Percentiles rank a stretch among this genome's conserved stretches.
Evolutionary conservation across 2,113 vertebrate genomes (phyloP).

Genomic region (Petroica traversi): DNA sequence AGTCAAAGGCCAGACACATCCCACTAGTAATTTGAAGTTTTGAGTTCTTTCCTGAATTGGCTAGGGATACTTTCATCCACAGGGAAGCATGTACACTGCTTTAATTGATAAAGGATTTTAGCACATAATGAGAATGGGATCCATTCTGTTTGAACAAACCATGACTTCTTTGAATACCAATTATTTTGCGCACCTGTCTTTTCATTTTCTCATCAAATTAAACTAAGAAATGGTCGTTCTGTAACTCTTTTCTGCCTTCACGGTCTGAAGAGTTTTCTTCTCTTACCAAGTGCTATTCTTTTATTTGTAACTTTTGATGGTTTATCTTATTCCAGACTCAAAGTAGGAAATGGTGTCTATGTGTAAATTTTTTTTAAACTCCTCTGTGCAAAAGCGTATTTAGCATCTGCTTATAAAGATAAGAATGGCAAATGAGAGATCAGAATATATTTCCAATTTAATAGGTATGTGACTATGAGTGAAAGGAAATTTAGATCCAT

Average conservation of each 20-base stretch:
- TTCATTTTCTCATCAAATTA: neutral
- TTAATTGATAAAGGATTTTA: neutral
- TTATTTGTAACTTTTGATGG: neutral
- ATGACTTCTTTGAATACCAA: neutral
- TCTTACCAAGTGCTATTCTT: neutral
- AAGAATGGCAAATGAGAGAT: neutral
- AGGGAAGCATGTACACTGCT: neutral
- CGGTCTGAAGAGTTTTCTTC: neutral
- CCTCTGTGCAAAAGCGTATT: neutral
- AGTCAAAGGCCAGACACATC: neutral
- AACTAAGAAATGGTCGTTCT: neutral
- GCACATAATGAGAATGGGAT: neutral
- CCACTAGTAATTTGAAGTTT: neutral
- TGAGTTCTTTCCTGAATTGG: neutral
- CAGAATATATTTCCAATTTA: neutral
- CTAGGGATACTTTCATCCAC: neutral
- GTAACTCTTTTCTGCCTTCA: neutral
- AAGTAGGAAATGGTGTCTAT: neutral
- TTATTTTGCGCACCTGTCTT: neutral
- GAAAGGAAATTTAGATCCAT: neutral
- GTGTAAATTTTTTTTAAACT: neutral
- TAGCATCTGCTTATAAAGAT: neutral
- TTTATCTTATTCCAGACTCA: neutral
- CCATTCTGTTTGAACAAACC: neutral
- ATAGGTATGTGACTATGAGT: neutral